Evolutionary conservation across 2,113 vertebrate genomes (phyloP), one percentile per base, ranked within the genome.

Genomic region (Callorhinus ursinus): DNA sequence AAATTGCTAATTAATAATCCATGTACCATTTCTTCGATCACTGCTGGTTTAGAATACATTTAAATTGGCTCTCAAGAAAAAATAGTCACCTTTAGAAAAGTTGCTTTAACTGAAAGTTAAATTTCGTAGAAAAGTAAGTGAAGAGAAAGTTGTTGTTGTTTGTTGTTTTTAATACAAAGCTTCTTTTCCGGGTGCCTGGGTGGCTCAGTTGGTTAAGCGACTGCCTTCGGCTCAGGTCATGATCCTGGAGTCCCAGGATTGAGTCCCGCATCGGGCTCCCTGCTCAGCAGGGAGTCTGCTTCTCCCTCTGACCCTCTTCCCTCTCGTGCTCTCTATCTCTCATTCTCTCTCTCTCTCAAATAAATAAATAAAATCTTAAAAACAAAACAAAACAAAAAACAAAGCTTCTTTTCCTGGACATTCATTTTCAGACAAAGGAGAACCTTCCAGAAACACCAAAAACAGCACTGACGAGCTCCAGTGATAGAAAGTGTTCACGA

Each of bases 371-470:
- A 39, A 39, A 39, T 39, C 39, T 39, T 39, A 39, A 39, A 39
- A 39, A 36, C 36, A 39, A 39, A 39, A 39, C 39, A 39, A 39
- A 39, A 39, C 39, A 39, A 39, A 39, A 39, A 39, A 42, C 39
- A 93, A 91, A 74, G 14, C 49, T 88, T 59, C 11, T 76, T 92
- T 36, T 88, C 59, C 55, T 19, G 28, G 36, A 26, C 55, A 82
- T 51, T 77, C 31, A 71, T 88, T 92, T 95, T 91, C 71, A 76
- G 55, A 92, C 57, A 93, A 95, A 39, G 49, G 51, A 53, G 49
- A 96, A 88, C 9, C 18, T 93, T 90, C 83, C 74, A 92, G 74
- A 96, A 97, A 31, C 19, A 91, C 55, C 61, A 89, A 76, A 46
- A 39, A 28, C 0, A 82, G 18, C 5, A 61, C 19, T 79, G 55